Evolutionary conservation across 2,888 invertebrate species (phyloP).

Genomic region (Drosophila bunnanda): DNA sequence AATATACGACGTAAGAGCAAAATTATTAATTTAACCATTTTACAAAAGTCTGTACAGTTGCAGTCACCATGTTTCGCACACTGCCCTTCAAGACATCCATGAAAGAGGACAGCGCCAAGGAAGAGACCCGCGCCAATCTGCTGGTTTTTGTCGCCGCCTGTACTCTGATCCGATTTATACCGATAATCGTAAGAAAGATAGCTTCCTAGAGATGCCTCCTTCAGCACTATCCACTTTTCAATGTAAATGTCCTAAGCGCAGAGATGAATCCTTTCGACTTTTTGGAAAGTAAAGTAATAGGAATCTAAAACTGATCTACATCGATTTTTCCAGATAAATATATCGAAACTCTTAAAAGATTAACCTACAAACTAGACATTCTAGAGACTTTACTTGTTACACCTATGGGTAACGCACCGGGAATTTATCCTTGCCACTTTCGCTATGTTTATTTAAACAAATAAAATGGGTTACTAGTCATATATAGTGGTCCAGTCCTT

Average conservation of each 20-base stretch:
- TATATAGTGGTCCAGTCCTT: background rate
- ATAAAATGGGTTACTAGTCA: background rate
- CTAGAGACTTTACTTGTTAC: too few relatives aligned
- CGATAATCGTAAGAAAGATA: slow-evolving; percentile 48
- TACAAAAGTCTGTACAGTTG: background rate
- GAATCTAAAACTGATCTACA: background rate
- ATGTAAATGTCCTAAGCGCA: background rate
- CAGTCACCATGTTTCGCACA: slow-evolving; percentile 58
- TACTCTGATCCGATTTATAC: slow-evolving; percentile 50
- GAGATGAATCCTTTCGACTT: background rate
- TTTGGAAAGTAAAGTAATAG: background rate
- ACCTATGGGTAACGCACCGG: too few relatives aligned
- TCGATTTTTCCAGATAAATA: background rate
- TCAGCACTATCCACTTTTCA: background rate
- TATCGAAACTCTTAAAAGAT: background rate
- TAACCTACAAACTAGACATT: background rate
- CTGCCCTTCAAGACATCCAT: slow-evolving; percentile 31
- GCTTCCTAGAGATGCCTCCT: background rate
- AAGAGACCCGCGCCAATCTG: slow-evolving; percentile 55
- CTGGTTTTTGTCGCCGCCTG: slow-evolving; percentile 59
- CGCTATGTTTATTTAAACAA: background rate
- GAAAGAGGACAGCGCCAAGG: slow-evolving; percentile 42
- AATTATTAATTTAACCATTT: background rate
- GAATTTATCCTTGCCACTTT: too few relatives aligned
- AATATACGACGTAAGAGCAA: slow-evolving; percentile 8